A percentile compares a stretch with the other conserved stretches of the same genome.
Conservation (phyloP, 2,888 invertebrate species). For the Polyploca ridens region DNA sequence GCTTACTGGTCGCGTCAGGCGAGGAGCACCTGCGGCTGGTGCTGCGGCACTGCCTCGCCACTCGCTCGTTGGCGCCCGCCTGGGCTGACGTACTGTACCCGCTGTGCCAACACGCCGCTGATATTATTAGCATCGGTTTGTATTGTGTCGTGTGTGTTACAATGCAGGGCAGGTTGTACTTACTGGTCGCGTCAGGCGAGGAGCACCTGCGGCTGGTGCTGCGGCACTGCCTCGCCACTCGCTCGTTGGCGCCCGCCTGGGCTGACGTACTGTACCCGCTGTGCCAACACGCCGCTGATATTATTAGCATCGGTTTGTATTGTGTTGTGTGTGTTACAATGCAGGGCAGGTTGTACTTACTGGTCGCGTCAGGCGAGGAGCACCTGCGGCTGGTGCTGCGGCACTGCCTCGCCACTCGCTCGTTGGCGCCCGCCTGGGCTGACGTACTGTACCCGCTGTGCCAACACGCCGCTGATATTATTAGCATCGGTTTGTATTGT, state of each 20-base stretch:
- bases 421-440: constrained; percentile 91
- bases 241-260: constrained; percentile 92
- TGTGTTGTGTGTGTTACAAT: neutral
- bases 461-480: constrained; percentile 91
- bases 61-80: constrained; percentile 88
- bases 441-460: constrained; percentile 91
- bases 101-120: constrained; percentile 91
- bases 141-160: neutral
- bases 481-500: constrained; percentile 87
- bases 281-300: constrained; percentile 91
- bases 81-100: constrained; percentile 93
- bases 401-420: constrained; percentile 90
- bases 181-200: constrained; percentile 68
- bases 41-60: constrained; percentile 88
- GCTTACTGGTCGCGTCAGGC: constrained; percentile 69
- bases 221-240: constrained; percentile 89
- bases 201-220: constrained; percentile 70
- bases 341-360: no score
- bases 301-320: constrained; percentile 89
- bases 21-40: constrained; percentile 69
- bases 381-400: constrained; percentile 55
- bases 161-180: constrained; percentile 50
- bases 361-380: no score
- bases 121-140: constrained; percentile 90
- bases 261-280: constrained; percentile 90